Conservation (phyloP, 2,113 vertebrate species). For the Dendropsophus ebraccatus region DNA sequence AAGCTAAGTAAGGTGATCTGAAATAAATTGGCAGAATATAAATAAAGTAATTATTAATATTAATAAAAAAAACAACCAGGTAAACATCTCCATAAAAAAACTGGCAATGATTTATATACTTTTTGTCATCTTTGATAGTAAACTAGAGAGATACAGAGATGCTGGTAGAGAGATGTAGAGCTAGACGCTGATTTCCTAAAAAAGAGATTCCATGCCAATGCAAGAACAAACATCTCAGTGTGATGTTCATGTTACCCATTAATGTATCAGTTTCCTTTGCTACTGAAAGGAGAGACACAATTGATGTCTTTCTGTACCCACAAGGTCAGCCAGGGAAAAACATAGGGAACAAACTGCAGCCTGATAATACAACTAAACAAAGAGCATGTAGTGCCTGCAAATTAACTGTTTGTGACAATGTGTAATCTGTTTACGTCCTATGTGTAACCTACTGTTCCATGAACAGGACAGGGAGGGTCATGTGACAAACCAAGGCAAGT, state of each 20-base stretch:
- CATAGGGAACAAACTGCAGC: not conserved
- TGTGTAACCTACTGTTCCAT: not conserved
- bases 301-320: constrained; percentile 3
- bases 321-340: constrained; percentile 22
- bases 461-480: not conserved
- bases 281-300: constrained; percentile 35
- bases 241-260: constrained; percentile 39
- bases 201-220: constrained; percentile 6
- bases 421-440: not conserved
- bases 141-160: not conserved
- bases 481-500: constrained; percentile 9
- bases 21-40: too few relatives aligned
- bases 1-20: too few relatives aligned
- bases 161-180: not conserved
- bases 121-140: not conserved
- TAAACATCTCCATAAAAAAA: not conserved
- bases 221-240: constrained; percentile 44
- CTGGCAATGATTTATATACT: not conserved
- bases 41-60: too few relatives aligned
- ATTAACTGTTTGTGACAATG: not conserved
- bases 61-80: too few relatives aligned
- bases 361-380: not conserved
- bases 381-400: not conserved
- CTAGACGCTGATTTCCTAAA: not conserved
- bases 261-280: constrained; percentile 47